Evolutionary conservation across 2,797 vertebrate species (phyloP).

Genomic region (Smutsia temminckii): DNA sequence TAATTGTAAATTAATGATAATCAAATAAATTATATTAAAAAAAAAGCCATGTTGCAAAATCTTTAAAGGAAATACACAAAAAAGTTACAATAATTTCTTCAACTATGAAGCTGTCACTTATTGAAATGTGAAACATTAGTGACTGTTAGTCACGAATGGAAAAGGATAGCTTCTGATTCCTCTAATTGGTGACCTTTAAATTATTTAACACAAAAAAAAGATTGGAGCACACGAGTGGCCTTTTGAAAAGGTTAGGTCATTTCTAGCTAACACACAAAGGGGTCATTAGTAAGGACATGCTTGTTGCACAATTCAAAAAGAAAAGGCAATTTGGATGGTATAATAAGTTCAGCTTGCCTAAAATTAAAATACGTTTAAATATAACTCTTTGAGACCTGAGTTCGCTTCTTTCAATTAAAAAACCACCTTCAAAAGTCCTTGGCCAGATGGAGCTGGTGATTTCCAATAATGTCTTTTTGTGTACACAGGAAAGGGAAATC

Average conservation of each 20-base stretch:
- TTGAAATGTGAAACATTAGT: not conserved
- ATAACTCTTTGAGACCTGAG: constrained; percentile 44
- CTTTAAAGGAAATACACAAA: constrained; percentile 19
- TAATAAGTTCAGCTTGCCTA: constrained; percentile 55
- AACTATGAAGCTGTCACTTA: constrained; percentile 3
- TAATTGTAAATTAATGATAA: too few relatives aligned
- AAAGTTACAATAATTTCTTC: not conserved
- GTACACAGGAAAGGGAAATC: constrained; percentile 56
- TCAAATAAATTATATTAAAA: too few relatives aligned
- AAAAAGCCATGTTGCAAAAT: constrained; percentile 5
- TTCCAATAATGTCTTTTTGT: constrained; percentile 53
- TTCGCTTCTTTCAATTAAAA: constrained; percentile 62
- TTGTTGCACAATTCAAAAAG: constrained; percentile 58
- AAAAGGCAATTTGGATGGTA: constrained; percentile 52
- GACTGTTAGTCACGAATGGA: constrained; percentile 27
- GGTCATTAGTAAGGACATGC: constrained; percentile 48
- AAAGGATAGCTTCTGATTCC: constrained; percentile 63
- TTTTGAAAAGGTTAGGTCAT: constrained; percentile 58
- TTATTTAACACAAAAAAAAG: constrained; percentile 60
- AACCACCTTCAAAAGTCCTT: constrained; percentile 61
- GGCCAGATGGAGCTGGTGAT: constrained; percentile 31
- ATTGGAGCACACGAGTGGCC: constrained; percentile 41
- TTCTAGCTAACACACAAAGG: constrained; percentile 71
- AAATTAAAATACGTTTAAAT: constrained; percentile 75
- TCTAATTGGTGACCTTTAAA: constrained; percentile 68